A percentile compares a stretch with the other conserved stretches of the same genome.
These are phyloP conservation scores for Acanthochromis polyacanthus DNA, from an alignment of 2,113 vertebrate species.

Conservation along the genomic window DNA sequence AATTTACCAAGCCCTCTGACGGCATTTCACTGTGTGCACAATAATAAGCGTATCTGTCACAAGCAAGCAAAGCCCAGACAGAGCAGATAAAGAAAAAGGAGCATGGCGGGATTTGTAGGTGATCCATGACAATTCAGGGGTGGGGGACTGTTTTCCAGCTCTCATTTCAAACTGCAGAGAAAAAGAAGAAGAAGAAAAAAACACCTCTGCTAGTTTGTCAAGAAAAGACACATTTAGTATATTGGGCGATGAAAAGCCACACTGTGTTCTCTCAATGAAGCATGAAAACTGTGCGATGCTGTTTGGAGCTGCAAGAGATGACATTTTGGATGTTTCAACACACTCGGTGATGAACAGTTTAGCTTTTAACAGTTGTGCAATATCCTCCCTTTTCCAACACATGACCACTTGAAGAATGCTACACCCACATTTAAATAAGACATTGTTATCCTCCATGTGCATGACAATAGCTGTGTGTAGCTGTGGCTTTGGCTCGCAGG, in stretches of 20 bases:
- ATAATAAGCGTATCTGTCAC: conserved; percentile 51
- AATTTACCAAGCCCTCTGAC: conserved; percentile 53
- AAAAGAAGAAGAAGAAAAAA: neutral
- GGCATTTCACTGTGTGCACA: conserved; percentile 35
- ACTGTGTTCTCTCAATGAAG: conserved; percentile 2
- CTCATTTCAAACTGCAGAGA: conserved; percentile 5
- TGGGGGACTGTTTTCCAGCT: conserved; percentile 43
- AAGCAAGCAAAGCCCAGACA: conserved; percentile 55
- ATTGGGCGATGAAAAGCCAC: neutral
- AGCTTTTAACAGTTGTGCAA: conserved; percentile 81
- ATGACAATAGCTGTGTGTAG: conserved; percentile 53
- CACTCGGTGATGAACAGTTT: conserved; percentile 75
- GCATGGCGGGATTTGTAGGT: conserved; percentile 46
- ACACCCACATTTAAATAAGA: conserved; percentile 72
- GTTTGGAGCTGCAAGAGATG: conserved; percentile 53
- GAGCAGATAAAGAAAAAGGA: conserved; percentile 44
- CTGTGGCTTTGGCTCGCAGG: conserved; percentile 34
- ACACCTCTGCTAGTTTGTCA: conserved; percentile 1
- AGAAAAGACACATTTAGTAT: neutral
- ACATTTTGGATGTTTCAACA: conserved; percentile 83
- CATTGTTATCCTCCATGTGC: conserved; percentile 57
- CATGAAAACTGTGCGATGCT: conserved; percentile 20
- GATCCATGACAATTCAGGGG: conserved; percentile 45
- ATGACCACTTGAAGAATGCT: conserved; percentile 69
- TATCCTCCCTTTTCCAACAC: conserved; percentile 81